These are phyloP conservation scores for Nudaria mundana DNA, from an alignment of 2,888 invertebrate species.

Conservation along the genomic window DNA sequence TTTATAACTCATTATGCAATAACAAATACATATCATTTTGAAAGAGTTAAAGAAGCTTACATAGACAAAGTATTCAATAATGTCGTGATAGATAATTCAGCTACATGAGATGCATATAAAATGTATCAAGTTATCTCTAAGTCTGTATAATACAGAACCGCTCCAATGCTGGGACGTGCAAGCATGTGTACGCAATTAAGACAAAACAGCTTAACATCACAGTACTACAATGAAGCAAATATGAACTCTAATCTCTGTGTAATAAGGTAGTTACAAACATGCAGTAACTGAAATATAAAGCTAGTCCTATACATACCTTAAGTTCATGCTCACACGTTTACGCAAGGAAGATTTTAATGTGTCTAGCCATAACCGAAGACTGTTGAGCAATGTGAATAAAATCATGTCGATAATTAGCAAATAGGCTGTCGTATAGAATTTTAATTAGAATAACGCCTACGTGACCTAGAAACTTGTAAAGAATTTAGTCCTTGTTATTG, in stretches of 20 bases:
- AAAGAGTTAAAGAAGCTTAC: no score
- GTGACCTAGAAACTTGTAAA: slow-evolving; percentile 22
- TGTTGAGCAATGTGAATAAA: slow-evolving; percentile 43
- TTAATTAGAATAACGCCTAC: slow-evolving; percentile 26
- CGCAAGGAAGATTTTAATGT: slow-evolving; percentile 54
- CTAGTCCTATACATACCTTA: slow-evolving; percentile 22
- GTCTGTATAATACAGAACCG: slow-evolving; percentile 48
- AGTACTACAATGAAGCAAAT: slow-evolving; percentile 13
- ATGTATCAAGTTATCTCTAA: slow-evolving; percentile 51
- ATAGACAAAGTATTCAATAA: no score
- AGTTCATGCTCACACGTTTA: slow-evolving; percentile 54
- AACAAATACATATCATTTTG: no score
- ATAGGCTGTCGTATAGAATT: slow-evolving; percentile 27
- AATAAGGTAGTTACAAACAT: slow-evolving; percentile 9
- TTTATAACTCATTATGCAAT: no score
- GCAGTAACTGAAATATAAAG: slow-evolving; percentile 2
- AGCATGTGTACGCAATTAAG: slow-evolving; percentile 40
- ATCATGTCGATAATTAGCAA: slow-evolving; percentile 33
- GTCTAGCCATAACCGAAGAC: slow-evolving; percentile 46
- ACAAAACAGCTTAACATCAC: slow-evolving; percentile 16
- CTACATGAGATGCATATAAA: slow-evolving; percentile 45
- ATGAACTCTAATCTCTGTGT: slow-evolving; percentile 5
- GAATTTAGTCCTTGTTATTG: slow-evolving; percentile 22
- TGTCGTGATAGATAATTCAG: slow-evolving; percentile 31
- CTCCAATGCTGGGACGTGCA: slow-evolving; percentile 50